phyloP scores from a whole-genome alignment of 2,888 invertebrate genomes.

The Coecobrya sp. region DNA sequence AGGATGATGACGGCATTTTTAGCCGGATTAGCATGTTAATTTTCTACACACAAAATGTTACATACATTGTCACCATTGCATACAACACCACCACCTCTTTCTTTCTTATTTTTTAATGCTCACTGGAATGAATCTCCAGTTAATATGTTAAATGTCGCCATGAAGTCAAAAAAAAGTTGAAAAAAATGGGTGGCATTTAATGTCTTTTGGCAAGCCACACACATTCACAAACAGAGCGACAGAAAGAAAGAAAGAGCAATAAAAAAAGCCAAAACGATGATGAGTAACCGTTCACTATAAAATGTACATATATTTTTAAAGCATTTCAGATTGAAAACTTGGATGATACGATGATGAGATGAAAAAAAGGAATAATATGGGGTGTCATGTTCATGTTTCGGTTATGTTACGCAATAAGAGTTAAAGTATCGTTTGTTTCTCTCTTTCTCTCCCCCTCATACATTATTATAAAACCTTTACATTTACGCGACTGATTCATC shows the following conservation, averaged over 20 bases:
- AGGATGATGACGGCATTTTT: conserved; percentile 21
- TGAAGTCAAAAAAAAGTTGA: background rate
- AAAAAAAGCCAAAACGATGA: background rate
- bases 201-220: conserved; percentile 43
- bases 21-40: conserved; percentile 1
- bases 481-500: background rate
- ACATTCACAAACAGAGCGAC: background rate
- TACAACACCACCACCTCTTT: background rate
- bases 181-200: conserved; percentile 18
- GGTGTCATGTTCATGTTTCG: background rate
- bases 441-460: background rate
- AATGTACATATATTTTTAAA: background rate
- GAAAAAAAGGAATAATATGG: conserved; percentile 18
- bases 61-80: background rate
- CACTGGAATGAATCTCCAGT: background rate
- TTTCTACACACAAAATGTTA: background rate
- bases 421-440: background rate
- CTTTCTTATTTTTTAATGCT: background rate
- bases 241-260: background rate
- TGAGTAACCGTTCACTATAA: conserved; percentile 22
- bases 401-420: background rate
- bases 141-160: background rate
- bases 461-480: background rate
- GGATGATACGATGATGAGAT: no score
- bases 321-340: background rate